A percentile compares a stretch with the other conserved stretches of the same genome.
Evolutionary conservation across 2,888 invertebrate species (phyloP).

Genomic region (Cataglyphis rosenhaueri): DNA sequence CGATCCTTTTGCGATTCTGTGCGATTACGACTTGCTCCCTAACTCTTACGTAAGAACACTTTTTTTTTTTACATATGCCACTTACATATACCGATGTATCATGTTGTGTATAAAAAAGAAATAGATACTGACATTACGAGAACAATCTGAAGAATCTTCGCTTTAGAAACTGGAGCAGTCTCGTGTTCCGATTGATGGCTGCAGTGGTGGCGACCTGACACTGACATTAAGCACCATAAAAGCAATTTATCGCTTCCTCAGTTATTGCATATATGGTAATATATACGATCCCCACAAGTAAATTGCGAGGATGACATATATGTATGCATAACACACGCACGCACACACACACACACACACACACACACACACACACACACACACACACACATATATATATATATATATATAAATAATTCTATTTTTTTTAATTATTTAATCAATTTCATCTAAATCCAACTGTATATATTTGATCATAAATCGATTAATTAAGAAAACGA

Average conservation of each 20-base stretch:
- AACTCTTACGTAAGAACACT: background rate
- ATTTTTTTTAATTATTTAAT: background rate
- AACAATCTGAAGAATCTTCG: conserved; percentile 26
- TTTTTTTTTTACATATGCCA: background rate
- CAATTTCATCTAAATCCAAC: background rate
- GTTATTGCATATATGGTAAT: conserved; percentile 74
- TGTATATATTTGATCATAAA: background rate
- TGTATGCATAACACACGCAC: background rate
- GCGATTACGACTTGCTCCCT: background rate
- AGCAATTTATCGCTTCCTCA: conserved; percentile 82
- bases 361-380: no score
- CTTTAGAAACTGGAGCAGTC: conserved; percentile 56
- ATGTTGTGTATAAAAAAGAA: background rate
- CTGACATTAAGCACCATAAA: conserved; percentile 82
- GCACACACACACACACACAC: background rate
- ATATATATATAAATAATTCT: background rate
- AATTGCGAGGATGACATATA: background rate
- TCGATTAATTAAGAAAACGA: background rate
- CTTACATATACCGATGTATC: background rate
- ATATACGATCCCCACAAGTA: background rate
- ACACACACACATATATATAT: background rate
- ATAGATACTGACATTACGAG: background rate
- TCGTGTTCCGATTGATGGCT: conserved; percentile 55
- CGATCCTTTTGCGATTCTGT: background rate
- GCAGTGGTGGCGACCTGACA: conserved; percentile 77